Conservation (phyloP, 2,797 vertebrate species). For the Ibycter americanus region DNA sequence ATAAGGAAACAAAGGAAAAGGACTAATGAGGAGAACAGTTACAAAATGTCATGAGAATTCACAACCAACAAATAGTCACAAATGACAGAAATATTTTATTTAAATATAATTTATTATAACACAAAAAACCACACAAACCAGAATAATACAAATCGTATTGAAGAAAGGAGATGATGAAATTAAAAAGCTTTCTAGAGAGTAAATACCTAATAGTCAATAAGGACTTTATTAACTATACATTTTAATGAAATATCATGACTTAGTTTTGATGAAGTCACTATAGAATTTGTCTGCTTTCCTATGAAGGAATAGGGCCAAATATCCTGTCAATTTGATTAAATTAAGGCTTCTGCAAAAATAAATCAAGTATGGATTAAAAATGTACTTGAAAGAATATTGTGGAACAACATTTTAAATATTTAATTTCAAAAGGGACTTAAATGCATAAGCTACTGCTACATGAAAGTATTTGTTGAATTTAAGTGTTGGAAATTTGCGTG, state of each 20-base stretch:
- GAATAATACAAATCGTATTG: not conserved
- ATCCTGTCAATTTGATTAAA: not conserved
- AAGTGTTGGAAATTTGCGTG: conserved; percentile 24
- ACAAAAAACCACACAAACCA: not conserved
- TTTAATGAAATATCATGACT: not conserved
- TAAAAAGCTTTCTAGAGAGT: not conserved
- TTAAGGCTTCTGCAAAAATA: not conserved
- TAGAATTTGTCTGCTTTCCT: not conserved
- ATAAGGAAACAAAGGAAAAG: not conserved
- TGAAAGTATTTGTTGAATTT: conserved; percentile 34
- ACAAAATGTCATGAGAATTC: not conserved
- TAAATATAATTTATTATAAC: not conserved
- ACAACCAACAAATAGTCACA: not conserved
- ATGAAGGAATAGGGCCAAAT: not conserved
- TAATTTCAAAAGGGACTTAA: conserved; percentile 28
- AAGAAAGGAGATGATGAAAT: not conserved
- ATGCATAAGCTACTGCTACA: not conserved
- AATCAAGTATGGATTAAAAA: conserved; percentile 15
- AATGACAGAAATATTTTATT: not conserved
- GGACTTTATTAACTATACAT: not conserved
- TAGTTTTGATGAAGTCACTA: not conserved
- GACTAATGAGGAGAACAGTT: not conserved
- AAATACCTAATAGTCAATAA: not conserved
- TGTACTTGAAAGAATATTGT: not conserved
- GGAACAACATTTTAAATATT: conserved; percentile 14